Percentiles rank a stretch among this genome's conserved stretches.
Conservation (phyloP, 1,140 invertebrate genomes). For the Dolichoris vasculosae region DNA sequence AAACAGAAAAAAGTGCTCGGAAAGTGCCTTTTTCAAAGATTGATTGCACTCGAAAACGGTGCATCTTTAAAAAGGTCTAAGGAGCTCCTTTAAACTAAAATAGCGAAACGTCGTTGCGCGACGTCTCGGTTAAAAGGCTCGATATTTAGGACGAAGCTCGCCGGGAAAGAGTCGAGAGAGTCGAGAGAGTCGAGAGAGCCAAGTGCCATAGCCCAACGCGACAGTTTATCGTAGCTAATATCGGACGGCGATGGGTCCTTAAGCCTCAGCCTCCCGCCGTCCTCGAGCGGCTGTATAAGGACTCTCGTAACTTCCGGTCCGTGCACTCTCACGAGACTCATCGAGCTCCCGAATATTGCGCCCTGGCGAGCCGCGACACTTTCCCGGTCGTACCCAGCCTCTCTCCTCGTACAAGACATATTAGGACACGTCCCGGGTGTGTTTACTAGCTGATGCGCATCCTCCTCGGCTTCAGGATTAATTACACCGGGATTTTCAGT, state of each 20-base stretch:
- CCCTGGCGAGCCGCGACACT: constrained; percentile 29
- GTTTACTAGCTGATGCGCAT: neutral
- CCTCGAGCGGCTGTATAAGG: constrained; percentile 47
- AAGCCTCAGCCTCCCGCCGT: constrained; percentile 13
- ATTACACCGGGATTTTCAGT: constrained; percentile 23
- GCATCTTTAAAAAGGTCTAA: neutral
- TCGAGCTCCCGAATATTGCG: constrained; percentile 13
- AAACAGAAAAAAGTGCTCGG: neutral
- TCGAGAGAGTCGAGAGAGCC: neutral
- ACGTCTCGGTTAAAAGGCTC: constrained; percentile 16
- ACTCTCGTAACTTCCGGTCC: constrained; percentile 60
- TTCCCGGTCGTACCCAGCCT: neutral
- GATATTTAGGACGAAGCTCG: constrained; percentile 34
- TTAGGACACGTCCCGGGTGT: neutral
- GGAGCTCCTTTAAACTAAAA: neutral
- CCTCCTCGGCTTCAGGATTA: constrained; percentile 16
- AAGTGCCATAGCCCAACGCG: neutral
- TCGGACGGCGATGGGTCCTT: constrained; percentile 24
- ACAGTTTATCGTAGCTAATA: constrained; percentile 49
- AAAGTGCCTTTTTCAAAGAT: neutral
- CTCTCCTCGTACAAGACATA: constrained; percentile 43
- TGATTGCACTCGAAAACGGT: neutral
- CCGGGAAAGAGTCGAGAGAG: neutral
- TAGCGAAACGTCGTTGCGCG: neutral
- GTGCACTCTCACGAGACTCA: constrained; percentile 32